Evolutionary conservation across 2,113 vertebrate species (phyloP), one percentile per base, ranked within the genome.

Genomic region (Ibidorhyncha struthersii): DNA sequence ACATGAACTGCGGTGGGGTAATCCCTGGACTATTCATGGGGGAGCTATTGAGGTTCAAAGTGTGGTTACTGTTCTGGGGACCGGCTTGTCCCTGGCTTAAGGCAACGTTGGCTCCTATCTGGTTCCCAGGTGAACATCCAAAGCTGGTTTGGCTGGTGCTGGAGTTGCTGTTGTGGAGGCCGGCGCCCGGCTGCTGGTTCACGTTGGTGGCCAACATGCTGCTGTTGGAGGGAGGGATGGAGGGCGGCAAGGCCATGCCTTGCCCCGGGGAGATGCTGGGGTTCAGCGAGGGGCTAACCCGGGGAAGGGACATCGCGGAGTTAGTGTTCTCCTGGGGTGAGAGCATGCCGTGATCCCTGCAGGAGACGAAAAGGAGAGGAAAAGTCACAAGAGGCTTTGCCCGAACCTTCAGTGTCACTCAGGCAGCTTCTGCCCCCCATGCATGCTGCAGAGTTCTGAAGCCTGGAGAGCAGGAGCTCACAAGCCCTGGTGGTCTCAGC

Each of bases 251-350:
- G 95, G 98, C 55, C 97, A 98, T 93, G 78, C 97, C 94, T 29
- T 98, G 98, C 45, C 98, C 98, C 3, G 98, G 98, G 90, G 98
- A 98, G 73, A 98, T 91, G 97, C 50, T 97, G 93, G 98, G 96
- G 79, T 98, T 98, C 95, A 98, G 93, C 0, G 98, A 97, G 76
- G 98, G 98, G 92, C 98, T 99, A 97, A 98, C 98, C 36, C 98
- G 98, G 84, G 98, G 97, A 36, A 98, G 97, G 96, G 99, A 96
- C 98, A 99, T 98, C 87, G 98, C 97, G 76, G 99, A 97, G 98
- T 98, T 99, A 98, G 98, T 98, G 98, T 99, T 99, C 98, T 99
- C 99, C 99, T 99, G 99, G 98, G 99, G 98, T 97, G 98, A 99
- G 98, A 99, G 98, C 98, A 99, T 99, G 98, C 98, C 99, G 95